These are phyloP conservation scores for Grapholita molesta DNA, from an alignment of 1,140 invertebrate species.

Conservation along the genomic window DNA sequence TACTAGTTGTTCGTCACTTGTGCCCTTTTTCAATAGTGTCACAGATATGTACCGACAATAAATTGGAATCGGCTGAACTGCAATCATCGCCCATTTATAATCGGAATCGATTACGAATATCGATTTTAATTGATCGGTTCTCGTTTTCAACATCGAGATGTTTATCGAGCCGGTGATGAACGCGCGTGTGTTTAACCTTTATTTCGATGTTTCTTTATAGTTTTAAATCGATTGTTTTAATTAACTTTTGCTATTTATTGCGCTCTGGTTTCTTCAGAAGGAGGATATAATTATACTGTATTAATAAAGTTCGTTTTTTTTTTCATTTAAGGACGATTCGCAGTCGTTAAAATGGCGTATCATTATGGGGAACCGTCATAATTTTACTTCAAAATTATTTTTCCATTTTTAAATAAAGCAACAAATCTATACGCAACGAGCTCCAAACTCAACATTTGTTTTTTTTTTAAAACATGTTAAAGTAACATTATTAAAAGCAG, in stretches of 20 bases:
- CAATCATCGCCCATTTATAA: constrained; percentile 32
- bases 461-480: too few species aligned
- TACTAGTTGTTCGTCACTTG: too few species aligned
- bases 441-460: too few species aligned
- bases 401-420: too few species aligned
- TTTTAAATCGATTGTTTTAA: constrained; percentile 17
- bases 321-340: neutral
- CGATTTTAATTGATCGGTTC: constrained; percentile 26
- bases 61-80: constrained; percentile 22
- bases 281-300: neutral
- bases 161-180: constrained; percentile 1
- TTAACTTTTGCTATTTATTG: constrained; percentile 6
- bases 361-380: neutral
- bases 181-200: neutral
- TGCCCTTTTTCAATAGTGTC: too few species aligned
- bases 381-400: too few species aligned
- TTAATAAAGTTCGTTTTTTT: neutral
- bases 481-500: too few species aligned
- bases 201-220: constrained; percentile 1
- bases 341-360: neutral
- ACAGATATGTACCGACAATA: constrained; percentile 23
- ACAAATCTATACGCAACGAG: too few species aligned
- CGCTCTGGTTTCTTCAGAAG: neutral
- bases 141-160: constrained; percentile 14
- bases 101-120: constrained; percentile 32